Evolutionary conservation across 2,888 invertebrate genomes (phyloP).

Genomic region (Leptura quadrifasciata): DNA sequence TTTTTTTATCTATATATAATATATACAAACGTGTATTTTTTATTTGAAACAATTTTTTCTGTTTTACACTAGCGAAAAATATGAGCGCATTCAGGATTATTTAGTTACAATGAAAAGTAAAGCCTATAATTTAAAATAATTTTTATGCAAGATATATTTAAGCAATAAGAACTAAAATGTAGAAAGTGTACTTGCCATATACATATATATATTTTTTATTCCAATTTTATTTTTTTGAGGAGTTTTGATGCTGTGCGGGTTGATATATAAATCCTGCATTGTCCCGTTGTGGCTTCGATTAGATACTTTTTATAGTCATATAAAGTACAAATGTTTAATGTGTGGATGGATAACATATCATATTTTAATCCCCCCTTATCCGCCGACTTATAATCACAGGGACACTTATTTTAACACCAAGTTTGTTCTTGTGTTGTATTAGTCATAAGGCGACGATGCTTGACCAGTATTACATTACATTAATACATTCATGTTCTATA

Average conservation of each 20-base stretch:
- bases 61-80: background rate
- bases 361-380: slow-evolving; percentile 59
- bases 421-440: slow-evolving; percentile 48
- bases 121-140: slow-evolving; percentile 57
- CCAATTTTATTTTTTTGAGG: slow-evolving; percentile 59
- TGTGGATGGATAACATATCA: slow-evolving; percentile 71
- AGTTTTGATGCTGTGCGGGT: slow-evolving; percentile 57
- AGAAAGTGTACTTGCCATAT: slow-evolving; percentile 58
- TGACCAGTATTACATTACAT: slow-evolving; percentile 23
- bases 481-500: background rate
- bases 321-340: slow-evolving; percentile 85
- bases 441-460: slow-evolving; percentile 20
- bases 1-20: slow-evolving; percentile 29
- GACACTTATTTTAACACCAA: slow-evolving; percentile 50
- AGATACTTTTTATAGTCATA: slow-evolving; percentile 83
- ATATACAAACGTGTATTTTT: slow-evolving; percentile 29
- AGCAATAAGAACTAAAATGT: slow-evolving; percentile 58
- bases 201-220: slow-evolving; percentile 59
- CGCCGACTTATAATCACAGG: slow-evolving; percentile 53
- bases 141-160: slow-evolving; percentile 58
- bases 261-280: slow-evolving; percentile 58
- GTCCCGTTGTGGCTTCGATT: slow-evolving; percentile 63
- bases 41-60: slow-evolving; percentile 20
- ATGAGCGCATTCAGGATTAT: slow-evolving; percentile 17
- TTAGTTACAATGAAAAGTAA: slow-evolving; percentile 37